Percentiles rank a stretch among this genome's conserved stretches.
Evolutionary conservation across 2,113 vertebrate species (phyloP).

Genomic region (Peromyscus leucopus): DNA sequence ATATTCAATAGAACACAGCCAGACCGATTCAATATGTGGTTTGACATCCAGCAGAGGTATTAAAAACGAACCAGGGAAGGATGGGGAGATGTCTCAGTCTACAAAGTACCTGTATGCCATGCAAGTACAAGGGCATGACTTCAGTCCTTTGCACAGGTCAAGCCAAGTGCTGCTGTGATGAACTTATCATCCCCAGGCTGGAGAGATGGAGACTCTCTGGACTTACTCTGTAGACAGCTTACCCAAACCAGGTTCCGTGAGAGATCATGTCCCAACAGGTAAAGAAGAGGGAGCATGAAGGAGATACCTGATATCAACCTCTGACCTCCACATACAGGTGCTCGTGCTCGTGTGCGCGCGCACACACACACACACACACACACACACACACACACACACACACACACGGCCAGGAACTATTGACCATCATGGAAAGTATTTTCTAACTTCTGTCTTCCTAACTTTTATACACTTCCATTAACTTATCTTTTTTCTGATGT

Average conservation of each 20-base stretch:
- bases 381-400: too few relatives aligned
- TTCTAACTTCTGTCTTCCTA: background rate
- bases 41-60: background rate
- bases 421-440: background rate
- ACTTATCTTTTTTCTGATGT: background rate
- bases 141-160: background rate
- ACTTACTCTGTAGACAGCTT: background rate
- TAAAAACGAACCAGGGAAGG: background rate
- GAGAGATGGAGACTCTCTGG: background rate
- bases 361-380: background rate
- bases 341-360: too few relatives aligned
- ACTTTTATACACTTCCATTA: background rate
- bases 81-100: background rate
- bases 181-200: background rate
- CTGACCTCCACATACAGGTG: background rate
- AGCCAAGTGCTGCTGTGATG: background rate
- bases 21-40: background rate
- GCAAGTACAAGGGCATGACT: background rate
- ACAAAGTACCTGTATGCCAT: background rate
- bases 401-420: background rate
- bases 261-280: background rate
- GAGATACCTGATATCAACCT: background rate
- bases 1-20: background rate
- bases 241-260: background rate
- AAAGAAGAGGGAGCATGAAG: background rate